These are phyloP conservation scores for Agrypnus murinus DNA, from an alignment of 2,888 invertebrate genomes.

Conservation along the genomic window DNA sequence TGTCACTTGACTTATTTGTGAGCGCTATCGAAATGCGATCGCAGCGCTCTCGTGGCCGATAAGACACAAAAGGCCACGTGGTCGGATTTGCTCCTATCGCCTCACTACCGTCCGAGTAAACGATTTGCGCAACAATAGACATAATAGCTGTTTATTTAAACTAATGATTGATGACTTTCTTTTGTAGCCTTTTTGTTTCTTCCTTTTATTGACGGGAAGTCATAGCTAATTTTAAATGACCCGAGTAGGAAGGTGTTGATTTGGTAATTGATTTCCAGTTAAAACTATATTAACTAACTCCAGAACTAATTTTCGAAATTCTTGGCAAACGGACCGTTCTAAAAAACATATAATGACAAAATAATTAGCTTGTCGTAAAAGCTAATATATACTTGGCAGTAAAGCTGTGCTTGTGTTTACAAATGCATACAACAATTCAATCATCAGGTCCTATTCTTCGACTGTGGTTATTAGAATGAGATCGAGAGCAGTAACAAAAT, in stretches of 20 bases:
- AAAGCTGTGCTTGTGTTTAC: background rate
- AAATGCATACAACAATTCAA: too few species aligned
- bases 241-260: conserved; percentile 61
- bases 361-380: conserved; percentile 34
- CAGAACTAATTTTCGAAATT: conserved; percentile 29
- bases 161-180: conserved; percentile 67
- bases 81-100: conserved; percentile 54
- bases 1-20: conserved; percentile 62
- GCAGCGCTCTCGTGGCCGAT: conserved; percentile 56
- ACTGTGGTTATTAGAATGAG: too few species aligned
- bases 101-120: conserved; percentile 51
- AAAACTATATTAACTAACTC: conserved; percentile 21
- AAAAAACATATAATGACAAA: conserved; percentile 17
- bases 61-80: conserved; percentile 58
- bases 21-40: conserved; percentile 64
- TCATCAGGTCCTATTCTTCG: too few species aligned
- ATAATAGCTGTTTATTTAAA: conserved; percentile 65
- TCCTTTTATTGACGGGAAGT: conserved; percentile 55
- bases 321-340: conserved; percentile 26
- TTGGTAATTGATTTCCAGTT: conserved; percentile 63
- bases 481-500: too few species aligned
- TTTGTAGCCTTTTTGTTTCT: conserved; percentile 57
- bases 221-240: conserved; percentile 56
- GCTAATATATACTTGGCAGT: background rate
- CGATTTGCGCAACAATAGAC: conserved; percentile 63